Evolutionary conservation across 1,140 invertebrate genomes (phyloP).

Genomic region (Cryptotermes secundus): DNA sequence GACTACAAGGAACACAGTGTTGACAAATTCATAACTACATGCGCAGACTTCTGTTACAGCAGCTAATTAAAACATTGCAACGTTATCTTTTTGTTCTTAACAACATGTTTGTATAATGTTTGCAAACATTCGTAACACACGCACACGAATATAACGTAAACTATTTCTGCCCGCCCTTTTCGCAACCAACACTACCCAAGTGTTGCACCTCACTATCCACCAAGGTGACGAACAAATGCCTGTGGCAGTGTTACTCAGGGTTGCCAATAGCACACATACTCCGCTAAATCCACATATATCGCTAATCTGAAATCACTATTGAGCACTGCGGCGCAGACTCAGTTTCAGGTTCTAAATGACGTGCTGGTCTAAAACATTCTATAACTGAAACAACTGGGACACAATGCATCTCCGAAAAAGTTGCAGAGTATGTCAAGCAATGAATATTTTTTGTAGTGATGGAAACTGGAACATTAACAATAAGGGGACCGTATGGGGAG

Average conservation of each 20-base stretch:
- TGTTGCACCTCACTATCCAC: constrained; percentile 28
- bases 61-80: not conserved
- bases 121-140: constrained; percentile 32
- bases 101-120: constrained; percentile 25
- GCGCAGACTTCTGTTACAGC: not conserved
- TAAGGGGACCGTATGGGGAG: too few species aligned
- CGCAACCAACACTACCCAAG: constrained; percentile 26
- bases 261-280: not conserved
- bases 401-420: too few species aligned
- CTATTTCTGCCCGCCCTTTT: not conserved
- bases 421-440: too few species aligned
- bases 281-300: not conserved
- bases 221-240: constrained; percentile 27
- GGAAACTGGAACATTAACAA: too few species aligned
- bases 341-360: not conserved
- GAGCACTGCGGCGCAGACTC: not conserved
- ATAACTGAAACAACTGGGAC: not conserved
- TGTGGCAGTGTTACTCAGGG: not conserved
- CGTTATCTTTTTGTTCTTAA: constrained; percentile 33
- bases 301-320: not conserved
- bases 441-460: too few species aligned
- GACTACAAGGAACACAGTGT: constrained; percentile 13
- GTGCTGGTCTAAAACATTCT: not conserved
- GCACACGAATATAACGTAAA: constrained; percentile 17
- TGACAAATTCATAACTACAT: constrained; percentile 25